phyloP scores from a whole-genome alignment of 1,140 invertebrate species.

The Mactra quadrangularis region DNA sequence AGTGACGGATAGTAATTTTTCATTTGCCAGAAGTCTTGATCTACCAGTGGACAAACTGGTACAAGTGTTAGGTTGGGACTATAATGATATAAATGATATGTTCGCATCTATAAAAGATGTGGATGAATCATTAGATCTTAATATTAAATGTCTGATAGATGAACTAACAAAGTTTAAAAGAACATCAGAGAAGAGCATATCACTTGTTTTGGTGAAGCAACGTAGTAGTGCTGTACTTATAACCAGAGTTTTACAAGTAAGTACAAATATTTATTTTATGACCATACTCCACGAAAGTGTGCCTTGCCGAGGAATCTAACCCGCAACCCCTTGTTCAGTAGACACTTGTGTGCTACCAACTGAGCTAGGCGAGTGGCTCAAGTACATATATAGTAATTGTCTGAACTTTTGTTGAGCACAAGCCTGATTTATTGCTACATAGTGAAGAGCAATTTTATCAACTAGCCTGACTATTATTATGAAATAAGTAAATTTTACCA shows the following conservation, averaged over 20 bases:
- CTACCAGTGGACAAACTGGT: constrained; percentile 54
- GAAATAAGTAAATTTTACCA: no score
- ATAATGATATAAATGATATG: background rate
- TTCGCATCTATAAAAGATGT: background rate
- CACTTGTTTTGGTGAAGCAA: constrained; percentile 76
- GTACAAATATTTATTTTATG: no score
- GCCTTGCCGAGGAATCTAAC: no score
- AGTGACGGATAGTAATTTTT: constrained; percentile 47
- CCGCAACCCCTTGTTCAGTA: no score
- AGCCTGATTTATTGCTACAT: no score
- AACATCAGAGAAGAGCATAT: constrained; percentile 65
- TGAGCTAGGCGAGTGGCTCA: no score
- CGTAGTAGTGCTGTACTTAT: constrained; percentile 72
- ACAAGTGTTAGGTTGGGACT: background rate
- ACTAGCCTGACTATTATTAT: no score
- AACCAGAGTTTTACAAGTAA: constrained; percentile 58
- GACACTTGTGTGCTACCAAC: no score
- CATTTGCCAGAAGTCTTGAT: constrained; percentile 57
- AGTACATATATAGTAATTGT: no score
- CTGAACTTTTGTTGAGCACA: no score
- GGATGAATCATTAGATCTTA: background rate
- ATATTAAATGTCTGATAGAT: constrained; percentile 63
- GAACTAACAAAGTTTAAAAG: constrained; percentile 62
- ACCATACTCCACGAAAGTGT: no score
- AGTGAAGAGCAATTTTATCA: no score